Evolutionary conservation across 2,888 invertebrate genomes (phyloP).

Genomic region (Cremastobaeus sp.): DNA sequence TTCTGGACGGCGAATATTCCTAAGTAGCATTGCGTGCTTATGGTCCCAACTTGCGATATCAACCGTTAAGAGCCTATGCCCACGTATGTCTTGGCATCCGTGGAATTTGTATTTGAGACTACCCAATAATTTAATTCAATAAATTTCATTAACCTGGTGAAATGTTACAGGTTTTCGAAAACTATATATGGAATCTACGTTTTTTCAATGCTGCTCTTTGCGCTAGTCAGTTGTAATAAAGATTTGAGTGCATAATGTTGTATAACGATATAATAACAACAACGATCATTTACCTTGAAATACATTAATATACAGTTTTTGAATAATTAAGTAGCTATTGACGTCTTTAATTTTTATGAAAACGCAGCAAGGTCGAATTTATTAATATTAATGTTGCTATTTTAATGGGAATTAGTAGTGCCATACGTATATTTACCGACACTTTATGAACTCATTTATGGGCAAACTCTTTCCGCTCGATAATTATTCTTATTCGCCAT

Average conservation of each 20-base stretch:
- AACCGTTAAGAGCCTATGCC: slow-evolving; percentile 46
- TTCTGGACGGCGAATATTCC: slow-evolving; percentile 62
- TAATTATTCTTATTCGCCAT: slow-evolving; percentile 16
- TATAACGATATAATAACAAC: too few species aligned
- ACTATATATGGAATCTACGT: too few species aligned
- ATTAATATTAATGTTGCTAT: slow-evolving; percentile 7
- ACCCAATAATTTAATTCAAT: slow-evolving; percentile 1
- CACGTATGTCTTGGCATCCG: slow-evolving; percentile 10
- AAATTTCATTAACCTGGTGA: slow-evolving; percentile 5
- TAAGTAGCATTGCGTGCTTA: slow-evolving; percentile 51
- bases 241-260: too few species aligned
- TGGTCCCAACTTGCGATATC: slow-evolving; percentile 45
- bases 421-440: slow-evolving; percentile 5
- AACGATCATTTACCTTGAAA: too few species aligned
- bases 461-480: slow-evolving; percentile 6
- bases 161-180: neutral
- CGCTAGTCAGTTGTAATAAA: too few species aligned
- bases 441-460: slow-evolving; percentile 7
- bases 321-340: too few species aligned
- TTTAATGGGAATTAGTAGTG: slow-evolving; percentile 3
- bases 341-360: too few species aligned
- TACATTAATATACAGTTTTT: too few species aligned
- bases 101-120: slow-evolving; percentile 32
- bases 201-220: too few species aligned
- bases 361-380: neutral